Conservation (phyloP, 2,888 invertebrate genomes). For the Cheilosia scutellata region DNA sequence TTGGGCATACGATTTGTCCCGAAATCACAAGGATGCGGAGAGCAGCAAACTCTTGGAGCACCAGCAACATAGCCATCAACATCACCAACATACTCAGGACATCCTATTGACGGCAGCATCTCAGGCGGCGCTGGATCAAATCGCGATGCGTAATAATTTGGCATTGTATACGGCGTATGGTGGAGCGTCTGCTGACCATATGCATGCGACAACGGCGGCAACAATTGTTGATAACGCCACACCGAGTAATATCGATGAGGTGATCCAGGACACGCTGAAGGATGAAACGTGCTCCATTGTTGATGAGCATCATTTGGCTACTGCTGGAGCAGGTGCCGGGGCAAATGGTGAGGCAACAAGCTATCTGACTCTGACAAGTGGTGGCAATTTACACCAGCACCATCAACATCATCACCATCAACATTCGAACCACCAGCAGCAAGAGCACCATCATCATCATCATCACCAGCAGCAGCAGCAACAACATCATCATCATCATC, state of each 20-base stretch:
- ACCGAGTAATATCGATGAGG: slow-evolving; percentile 82
- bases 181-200: slow-evolving; percentile 59
- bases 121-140: slow-evolving; percentile 60
- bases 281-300: slow-evolving; percentile 81
- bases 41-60: slow-evolving; percentile 36
- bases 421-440: slow-evolving; percentile 46
- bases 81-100: slow-evolving; percentile 78
- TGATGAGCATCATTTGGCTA: slow-evolving; percentile 80
- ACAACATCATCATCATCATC: slow-evolving; percentile 74
- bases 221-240: slow-evolving; percentile 75
- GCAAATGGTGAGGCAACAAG: slow-evolving; percentile 78
- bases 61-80: slow-evolving; percentile 74
- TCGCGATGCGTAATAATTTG: slow-evolving; percentile 81
- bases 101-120: slow-evolving; percentile 77
- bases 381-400: slow-evolving; percentile 80
- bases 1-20: slow-evolving; percentile 79
- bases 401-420: slow-evolving; percentile 81
- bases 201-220: slow-evolving; percentile 65
- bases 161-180: slow-evolving; percentile 78
- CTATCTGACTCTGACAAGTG: slow-evolving; percentile 82
- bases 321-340: slow-evolving; percentile 53
- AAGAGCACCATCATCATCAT: slow-evolving; percentile 74
- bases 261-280: slow-evolving; percentile 84
- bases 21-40: slow-evolving; percentile 78
- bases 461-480: slow-evolving; percentile 71